Base-by-base conservation (phyloP, 2,113 vertebrate genomes). In the Irena cyanogastra region DNA sequence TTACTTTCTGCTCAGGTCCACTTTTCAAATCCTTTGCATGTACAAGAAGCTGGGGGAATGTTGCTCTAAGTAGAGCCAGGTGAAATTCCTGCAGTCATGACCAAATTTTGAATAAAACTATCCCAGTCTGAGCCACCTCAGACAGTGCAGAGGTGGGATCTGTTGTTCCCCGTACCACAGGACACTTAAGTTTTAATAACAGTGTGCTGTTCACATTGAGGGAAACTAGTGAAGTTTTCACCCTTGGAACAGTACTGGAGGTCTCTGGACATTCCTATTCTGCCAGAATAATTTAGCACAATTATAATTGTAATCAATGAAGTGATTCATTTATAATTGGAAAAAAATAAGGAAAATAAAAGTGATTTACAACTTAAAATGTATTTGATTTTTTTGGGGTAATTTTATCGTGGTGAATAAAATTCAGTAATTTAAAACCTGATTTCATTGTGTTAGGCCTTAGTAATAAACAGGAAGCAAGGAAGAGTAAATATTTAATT, bases 401-500 rank as follows among this genome's bases (percentile, higher is more conserved):
- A n/a, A 61, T 93, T 89, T 95, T 91, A 83, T 77, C 26, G 35
- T 5, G 10, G 9, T 82, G 85, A 88, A 95, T 95, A 44, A 71
- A 93, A 84, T 81, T 30, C 68, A 85, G 26, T 54, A 16, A 88
- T 96, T 95, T 89, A 90, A 86, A 89, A 82, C 22, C 9, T 81
- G 72, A 45, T 94, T 89, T 89, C 54, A 66, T 85, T 85, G 7
- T 93, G 74, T 86, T 87, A 91, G n/a, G 50, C 53, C 42, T 85
- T 65, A 79, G 53, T 72, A 96, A 88, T 95, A 96, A 95, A 94
- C 89, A 88, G 37, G 30, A 97, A 86, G 30, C 24, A 45, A 78
- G 93, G 78, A 90, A 86, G 70, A 86, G 39, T 94, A 97, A 97
- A 94, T 96, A 92, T 91, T 97, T 96, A 94, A 96, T 94, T 95